These are phyloP conservation scores for Mya arenaria DNA, from an alignment of 1,140 invertebrate genomes.

Conservation along the genomic window DNA sequence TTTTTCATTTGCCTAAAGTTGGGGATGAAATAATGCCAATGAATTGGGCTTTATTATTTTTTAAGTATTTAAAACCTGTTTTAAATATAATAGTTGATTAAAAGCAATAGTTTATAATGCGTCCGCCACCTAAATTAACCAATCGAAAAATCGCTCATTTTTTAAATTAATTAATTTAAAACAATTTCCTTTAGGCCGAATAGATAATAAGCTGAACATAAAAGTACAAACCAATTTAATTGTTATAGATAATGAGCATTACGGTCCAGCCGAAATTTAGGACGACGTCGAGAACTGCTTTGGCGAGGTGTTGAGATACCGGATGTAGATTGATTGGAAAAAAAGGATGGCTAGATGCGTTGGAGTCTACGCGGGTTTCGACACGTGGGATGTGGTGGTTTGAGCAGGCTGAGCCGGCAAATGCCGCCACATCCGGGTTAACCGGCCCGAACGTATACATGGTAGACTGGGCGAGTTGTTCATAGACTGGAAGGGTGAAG, in stretches of 20 bases:
- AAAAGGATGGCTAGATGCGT: background rate
- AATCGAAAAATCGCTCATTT: too few species aligned
- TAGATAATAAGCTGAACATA: too few species aligned
- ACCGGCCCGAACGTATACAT: slow-evolving; percentile 40
- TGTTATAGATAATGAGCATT: slow-evolving; percentile 52
- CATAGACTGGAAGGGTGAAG: slow-evolving; percentile 39
- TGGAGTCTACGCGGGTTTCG: slow-evolving; percentile 44
- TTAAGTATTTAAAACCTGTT: too few species aligned
- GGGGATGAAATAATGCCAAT: too few species aligned
- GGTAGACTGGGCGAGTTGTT: slow-evolving; percentile 17
- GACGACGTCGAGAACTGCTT: slow-evolving; percentile 41
- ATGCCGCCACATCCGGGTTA: slow-evolving; percentile 38
- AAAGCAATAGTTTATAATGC: too few species aligned
- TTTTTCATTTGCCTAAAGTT: too few species aligned
- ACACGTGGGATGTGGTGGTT: slow-evolving; percentile 44
- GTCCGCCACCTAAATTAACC: too few species aligned
- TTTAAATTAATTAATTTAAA: too few species aligned
- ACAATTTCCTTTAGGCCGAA: too few species aligned
- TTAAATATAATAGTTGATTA: too few species aligned
- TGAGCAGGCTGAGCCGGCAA: slow-evolving; percentile 30
- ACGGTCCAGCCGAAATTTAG: slow-evolving; percentile 43
- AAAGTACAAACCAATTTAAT: slow-evolving; percentile 30
- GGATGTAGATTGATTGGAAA: slow-evolving; percentile 51
- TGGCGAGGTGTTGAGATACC: slow-evolving; percentile 24
- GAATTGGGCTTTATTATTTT: too few species aligned